phyloP scores from a whole-genome alignment of 2,797 vertebrate genomes.

The Muscicapa comitata region DNA sequence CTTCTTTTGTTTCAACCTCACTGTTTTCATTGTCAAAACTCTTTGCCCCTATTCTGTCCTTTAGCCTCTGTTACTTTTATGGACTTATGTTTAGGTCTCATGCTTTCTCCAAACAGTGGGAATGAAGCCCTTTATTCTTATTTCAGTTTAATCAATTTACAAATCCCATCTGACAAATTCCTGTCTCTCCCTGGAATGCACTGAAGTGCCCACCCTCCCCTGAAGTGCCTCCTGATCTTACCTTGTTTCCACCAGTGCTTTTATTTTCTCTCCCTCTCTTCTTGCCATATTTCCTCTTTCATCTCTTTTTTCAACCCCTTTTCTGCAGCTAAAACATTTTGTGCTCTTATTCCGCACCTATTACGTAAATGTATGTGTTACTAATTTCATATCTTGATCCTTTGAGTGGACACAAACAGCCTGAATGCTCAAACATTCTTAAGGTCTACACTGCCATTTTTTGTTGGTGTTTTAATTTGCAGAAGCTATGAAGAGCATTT shows the following conservation, averaged over 20 bases:
- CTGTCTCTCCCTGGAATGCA: background rate
- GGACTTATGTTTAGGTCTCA: background rate
- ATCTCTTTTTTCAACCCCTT: background rate
- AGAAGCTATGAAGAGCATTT: constrained; percentile 76
- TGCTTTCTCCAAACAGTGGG: background rate
- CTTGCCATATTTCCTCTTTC: background rate
- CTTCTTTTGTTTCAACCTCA: background rate
- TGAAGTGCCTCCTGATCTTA: background rate
- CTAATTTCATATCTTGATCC: background rate
- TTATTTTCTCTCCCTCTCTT: background rate
- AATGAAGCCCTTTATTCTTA: background rate
- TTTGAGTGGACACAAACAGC: background rate
- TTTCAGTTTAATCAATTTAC: background rate
- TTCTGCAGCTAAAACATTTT: background rate
- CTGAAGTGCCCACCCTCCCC: background rate
- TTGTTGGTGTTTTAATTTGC: constrained; percentile 9
- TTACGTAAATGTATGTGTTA: background rate
- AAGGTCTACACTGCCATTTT: background rate
- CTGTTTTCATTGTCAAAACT: background rate
- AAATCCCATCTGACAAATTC: background rate
- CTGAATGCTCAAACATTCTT: background rate
- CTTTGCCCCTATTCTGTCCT: background rate
- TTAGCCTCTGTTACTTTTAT: background rate
- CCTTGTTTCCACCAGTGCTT: background rate
- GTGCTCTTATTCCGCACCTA: background rate